These are phyloP conservation scores for Smutsia gigantea DNA, from an alignment of 2,797 vertebrate species.

Conservation along the genomic window DNA sequence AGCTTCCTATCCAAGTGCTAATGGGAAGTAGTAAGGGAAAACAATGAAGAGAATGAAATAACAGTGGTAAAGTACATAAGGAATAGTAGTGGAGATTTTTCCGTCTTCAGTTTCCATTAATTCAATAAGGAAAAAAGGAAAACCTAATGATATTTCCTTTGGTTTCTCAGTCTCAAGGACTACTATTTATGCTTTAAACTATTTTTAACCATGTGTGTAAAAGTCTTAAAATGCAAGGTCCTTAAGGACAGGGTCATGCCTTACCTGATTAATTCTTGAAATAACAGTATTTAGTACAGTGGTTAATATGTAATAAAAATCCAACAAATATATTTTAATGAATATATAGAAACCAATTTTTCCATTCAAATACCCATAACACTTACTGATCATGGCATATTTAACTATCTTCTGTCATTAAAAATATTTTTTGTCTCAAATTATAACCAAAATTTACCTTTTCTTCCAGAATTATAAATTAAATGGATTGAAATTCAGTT, in stretches of 20 bases:
- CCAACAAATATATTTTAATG: background rate
- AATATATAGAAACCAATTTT: background rate
- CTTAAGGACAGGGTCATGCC: background rate
- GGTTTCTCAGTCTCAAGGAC: background rate
- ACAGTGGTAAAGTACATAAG: background rate
- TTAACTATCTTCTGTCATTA: background rate
- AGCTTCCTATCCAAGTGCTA: background rate
- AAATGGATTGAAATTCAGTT: background rate
- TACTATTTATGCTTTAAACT: background rate
- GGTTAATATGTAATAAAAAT: background rate
- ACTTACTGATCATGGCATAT: background rate
- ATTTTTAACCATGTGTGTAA: background rate
- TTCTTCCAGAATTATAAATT: background rate
- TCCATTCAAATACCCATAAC: background rate
- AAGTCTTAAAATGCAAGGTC: background rate
- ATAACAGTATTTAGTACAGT: background rate
- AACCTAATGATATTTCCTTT: background rate
- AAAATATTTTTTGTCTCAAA: background rate
- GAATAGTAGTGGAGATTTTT: background rate
- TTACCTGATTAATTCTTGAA: background rate
- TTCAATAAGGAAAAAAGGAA: background rate
- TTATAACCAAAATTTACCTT: background rate
- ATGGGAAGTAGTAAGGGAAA: background rate
- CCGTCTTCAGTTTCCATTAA: background rate
- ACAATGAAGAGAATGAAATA: background rate